Evolutionary conservation across 2,797 vertebrate genomes (phyloP).

Genomic region (Microchirus variegatus): DNA sequence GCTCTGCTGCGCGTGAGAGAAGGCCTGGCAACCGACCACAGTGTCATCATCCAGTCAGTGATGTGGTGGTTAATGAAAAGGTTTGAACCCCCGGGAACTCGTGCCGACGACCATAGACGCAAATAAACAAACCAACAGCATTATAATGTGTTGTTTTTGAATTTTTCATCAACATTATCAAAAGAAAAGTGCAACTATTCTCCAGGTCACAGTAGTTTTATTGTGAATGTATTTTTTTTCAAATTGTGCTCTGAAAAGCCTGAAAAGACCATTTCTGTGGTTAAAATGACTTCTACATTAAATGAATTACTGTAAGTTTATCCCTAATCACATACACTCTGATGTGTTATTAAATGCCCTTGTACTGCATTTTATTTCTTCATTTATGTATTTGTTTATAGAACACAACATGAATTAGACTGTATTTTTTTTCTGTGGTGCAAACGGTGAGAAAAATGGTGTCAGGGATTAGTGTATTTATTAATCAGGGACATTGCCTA

Average conservation of each 20-base stretch:
- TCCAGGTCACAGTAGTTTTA: too few species aligned
- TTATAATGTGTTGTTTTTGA: neutral
- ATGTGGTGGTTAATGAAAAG: constrained; percentile 52
- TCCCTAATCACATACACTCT: neutral
- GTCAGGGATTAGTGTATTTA: neutral
- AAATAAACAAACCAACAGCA: neutral
- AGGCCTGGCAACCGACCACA: constrained; percentile 44
- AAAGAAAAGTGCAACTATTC: too few species aligned
- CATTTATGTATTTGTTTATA: neutral
- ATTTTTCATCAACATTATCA: neutral
- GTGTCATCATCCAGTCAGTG: constrained; percentile 47
- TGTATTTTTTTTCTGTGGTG: neutral
- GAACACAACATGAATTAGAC: neutral
- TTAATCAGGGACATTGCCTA: too few species aligned
- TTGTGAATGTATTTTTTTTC: too few species aligned
- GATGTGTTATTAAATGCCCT: neutral
- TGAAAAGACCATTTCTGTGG: too few species aligned
- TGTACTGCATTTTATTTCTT: neutral
- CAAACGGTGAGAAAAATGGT: constrained; percentile 1
- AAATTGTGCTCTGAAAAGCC: too few species aligned
- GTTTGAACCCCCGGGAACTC: constrained; percentile 35
- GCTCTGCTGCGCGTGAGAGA: constrained; percentile 48
- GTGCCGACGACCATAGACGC: constrained; percentile 9
- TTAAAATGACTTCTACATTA: too few species aligned
- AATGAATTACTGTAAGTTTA: constrained; percentile 1